Percentiles rank a stretch among this genome's conserved stretches.
phyloP scores from a whole-genome alignment of 2,797 vertebrate species.

The Cheirogaleus major region DNA sequence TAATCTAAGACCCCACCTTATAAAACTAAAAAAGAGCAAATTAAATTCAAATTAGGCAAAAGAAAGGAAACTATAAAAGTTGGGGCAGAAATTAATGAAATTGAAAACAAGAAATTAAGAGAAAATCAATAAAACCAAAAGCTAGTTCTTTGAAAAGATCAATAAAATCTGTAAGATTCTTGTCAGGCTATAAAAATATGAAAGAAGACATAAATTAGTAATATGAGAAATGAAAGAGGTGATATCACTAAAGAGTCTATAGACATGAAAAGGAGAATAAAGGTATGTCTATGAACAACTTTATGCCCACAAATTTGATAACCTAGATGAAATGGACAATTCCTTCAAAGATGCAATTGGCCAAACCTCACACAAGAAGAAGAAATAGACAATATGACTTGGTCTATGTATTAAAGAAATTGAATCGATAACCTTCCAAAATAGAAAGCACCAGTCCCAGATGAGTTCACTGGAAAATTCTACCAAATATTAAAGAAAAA shows the following conservation, averaged over 20 bases:
- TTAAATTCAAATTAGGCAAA: neutral
- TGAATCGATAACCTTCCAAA: neutral
- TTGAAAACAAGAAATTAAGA: neutral
- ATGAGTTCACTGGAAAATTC: no score
- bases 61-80: neutral
- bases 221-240: neutral
- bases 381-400: neutral
- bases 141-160: neutral
- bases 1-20: neutral
- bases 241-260: neutral
- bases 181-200: neutral
- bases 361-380: neutral
- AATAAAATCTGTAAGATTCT: neutral
- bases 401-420: neutral
- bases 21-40: neutral
- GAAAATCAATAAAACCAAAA: neutral
- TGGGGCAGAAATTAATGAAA: neutral
- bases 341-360: neutral
- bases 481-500: neutral
- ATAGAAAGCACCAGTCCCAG: no score
- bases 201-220: neutral
- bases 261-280: neutral
- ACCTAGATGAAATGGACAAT: neutral
- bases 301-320: neutral
- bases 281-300: neutral